These are phyloP conservation scores for Muscidifurax raptorellus DNA, from an alignment of 1,140 invertebrate species.

Conservation along the genomic window DNA sequence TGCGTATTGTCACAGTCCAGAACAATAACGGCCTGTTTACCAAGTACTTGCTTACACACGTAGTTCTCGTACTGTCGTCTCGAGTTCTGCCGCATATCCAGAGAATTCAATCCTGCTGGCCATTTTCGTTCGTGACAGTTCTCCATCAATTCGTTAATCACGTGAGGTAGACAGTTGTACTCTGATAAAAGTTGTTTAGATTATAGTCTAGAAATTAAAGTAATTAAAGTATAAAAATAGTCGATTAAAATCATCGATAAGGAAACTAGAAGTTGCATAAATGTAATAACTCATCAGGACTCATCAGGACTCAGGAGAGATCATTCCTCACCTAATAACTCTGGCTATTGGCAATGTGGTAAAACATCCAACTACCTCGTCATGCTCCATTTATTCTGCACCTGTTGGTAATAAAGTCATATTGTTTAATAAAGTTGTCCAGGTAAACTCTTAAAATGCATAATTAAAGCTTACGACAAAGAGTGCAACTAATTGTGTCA, in stretches of 20 bases:
- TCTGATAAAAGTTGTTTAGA: constrained; percentile 94
- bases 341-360: constrained; percentile 88
- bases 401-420: too few relatives aligned
- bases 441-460: too few relatives aligned
- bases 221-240: neutral
- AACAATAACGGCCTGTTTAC: constrained; percentile 95
- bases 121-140: too few relatives aligned
- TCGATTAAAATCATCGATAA: constrained; percentile 23
- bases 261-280: neutral
- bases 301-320: too few relatives aligned
- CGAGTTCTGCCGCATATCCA: constrained; percentile 95
- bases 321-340: constrained; percentile 96
- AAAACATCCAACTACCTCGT: constrained; percentile 95
- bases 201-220: constrained; percentile 82
- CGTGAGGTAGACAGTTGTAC: constrained; percentile 93
- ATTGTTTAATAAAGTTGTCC: too few relatives aligned
- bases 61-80: constrained; percentile 95
- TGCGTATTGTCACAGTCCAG: constrained; percentile 95
- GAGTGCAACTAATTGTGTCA: too few relatives aligned
- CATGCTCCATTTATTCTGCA: constrained; percentile 95
- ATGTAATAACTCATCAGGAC: constrained; percentile 94
- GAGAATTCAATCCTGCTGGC: constrained; percentile 89
- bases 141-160: constrained; percentile 96
- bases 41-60: constrained; percentile 92
- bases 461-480: too few relatives aligned